Evolutionary conservation across 2,888 invertebrate genomes (phyloP).

Genomic region (Neoscelio sp.): DNA sequence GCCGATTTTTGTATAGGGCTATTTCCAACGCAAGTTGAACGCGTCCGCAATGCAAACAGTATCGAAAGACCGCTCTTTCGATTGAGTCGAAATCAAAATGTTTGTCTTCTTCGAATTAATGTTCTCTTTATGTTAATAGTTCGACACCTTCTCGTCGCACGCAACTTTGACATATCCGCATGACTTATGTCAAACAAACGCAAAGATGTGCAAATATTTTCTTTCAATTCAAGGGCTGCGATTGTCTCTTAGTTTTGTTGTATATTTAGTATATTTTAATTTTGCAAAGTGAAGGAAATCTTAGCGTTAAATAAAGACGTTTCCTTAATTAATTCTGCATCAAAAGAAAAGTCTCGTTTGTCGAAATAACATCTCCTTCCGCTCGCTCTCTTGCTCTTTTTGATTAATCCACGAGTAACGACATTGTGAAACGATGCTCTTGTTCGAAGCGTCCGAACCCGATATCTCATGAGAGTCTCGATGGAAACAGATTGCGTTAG

Average conservation of each 20-base stretch:
- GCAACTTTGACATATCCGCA: too few relatives aligned
- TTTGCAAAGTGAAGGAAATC: slow-evolving; percentile 40
- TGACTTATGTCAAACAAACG: too few relatives aligned
- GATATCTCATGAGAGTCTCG: slow-evolving; percentile 66
- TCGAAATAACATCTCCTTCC: not conserved
- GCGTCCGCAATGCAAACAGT: too few relatives aligned
- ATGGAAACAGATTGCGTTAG: slow-evolving; percentile 67
- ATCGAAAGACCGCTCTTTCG: too few relatives aligned
- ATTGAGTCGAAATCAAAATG: too few relatives aligned
- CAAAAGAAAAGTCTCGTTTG: slow-evolving; percentile 1
- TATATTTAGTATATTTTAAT: slow-evolving; percentile 24
- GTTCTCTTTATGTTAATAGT: too few relatives aligned
- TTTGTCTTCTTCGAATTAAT: too few relatives aligned
- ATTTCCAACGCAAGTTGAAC: too few relatives aligned
- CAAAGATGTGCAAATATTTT: slow-evolving; percentile 24
- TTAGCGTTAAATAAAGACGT: slow-evolving; percentile 40
- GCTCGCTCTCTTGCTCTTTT: slow-evolving; percentile 20
- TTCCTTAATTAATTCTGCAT: slow-evolving; percentile 26
- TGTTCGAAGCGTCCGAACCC: slow-evolving; percentile 64
- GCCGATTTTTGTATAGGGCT: too few relatives aligned
- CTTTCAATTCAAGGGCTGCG: slow-evolving; percentile 15
- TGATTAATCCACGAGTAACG: slow-evolving; percentile 66
- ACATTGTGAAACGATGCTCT: slow-evolving; percentile 57
- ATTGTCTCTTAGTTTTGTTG: slow-evolving; percentile 6
- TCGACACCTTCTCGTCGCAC: too few relatives aligned